Evolutionary conservation across 1,140 invertebrate genomes (phyloP), one percentile per base, ranked within the genome.

Genomic region (Brachystomella parvula): DNA sequence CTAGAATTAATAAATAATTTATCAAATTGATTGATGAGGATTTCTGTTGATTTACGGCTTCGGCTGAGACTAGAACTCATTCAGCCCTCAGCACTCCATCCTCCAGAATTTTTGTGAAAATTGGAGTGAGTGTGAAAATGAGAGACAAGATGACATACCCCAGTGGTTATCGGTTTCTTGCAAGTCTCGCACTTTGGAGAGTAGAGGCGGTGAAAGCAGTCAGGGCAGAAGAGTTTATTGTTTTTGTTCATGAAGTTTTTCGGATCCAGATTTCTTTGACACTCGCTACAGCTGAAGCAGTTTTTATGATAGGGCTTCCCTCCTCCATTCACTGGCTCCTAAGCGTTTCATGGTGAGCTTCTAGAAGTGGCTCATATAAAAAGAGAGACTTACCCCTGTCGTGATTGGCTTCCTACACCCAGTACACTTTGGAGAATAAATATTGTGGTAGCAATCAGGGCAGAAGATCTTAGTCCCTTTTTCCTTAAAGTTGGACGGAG

Each of bases 391-490:
- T 15, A 62, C 31, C 31, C 33, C 31, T 63, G 79, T 77, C 24
- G 33, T 67, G 3, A 87, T 87, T 9, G 86, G 81, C 26, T 78
- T 74, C 31, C 78, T 77, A 77, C 85, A 87, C 2, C 83, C 82
- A 21, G 80, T 81, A 78, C 85, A 87, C 73, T 85, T 85, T 0
- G 84, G 83, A 2, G 85, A 85, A 77, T 87, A 86, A 76, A 83
- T 80, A 35, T 81, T 78, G 73, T 83, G 82, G 76, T 82, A 87
- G 68, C 85, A 84, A 59, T 79, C 76, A 17, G 76, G 47, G 26
- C 69, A 68, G 28, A 53, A 64, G 33, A 47, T 39, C 12, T 29
- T 19, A 21, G 3, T 62, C 3, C 81, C 77, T 61, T 77, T 77
- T 72, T 81, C 80, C 71, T 81, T 79, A 73, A 79, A 81, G 39